A percentile compares a stretch with the other conserved stretches of the same genome.
phyloP scores from a whole-genome alignment of 2,888 invertebrate genomes.

The Drosophila planitibia region DNA sequence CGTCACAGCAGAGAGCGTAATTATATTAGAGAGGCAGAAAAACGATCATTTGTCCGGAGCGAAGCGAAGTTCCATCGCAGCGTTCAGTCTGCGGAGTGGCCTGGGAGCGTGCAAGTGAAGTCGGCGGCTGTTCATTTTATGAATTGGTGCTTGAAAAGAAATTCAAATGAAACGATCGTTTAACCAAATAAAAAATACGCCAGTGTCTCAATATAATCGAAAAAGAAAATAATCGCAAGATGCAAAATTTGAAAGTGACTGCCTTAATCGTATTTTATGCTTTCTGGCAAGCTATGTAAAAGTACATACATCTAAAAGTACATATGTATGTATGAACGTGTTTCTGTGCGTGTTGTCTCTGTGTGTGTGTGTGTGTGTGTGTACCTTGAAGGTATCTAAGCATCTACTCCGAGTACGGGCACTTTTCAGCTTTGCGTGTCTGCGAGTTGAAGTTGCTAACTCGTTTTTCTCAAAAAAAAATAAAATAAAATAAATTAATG shows the following conservation, averaged over 20 bases:
- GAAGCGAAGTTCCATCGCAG: constrained; percentile 14
- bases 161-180: constrained; percentile 26
- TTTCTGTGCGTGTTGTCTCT: constrained; percentile 4
- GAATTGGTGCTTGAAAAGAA: constrained; percentile 23
- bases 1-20: constrained; percentile 13
- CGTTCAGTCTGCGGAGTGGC: constrained; percentile 65
- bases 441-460: constrained; percentile 70
- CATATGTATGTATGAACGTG: constrained; percentile 10
- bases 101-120: constrained; percentile 51
- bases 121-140: constrained; percentile 6
- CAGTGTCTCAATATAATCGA: constrained; percentile 30
- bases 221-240: constrained; percentile 17
- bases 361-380: constrained; percentile 60
- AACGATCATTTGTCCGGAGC: constrained; percentile 43
- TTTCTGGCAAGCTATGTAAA: not conserved
- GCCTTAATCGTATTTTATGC: not conserved
- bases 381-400: constrained; percentile 80
- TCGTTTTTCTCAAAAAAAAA: constrained; percentile 70
- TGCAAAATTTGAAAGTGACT: constrained; percentile 30
- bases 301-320: not conserved
- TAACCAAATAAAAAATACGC: constrained; percentile 16
- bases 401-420: constrained; percentile 57
- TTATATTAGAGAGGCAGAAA: constrained; percentile 33
- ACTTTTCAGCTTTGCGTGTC: constrained; percentile 56
- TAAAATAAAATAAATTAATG: constrained; percentile 29